A percentile compares a stretch with the other conserved stretches of the same genome.
Evolutionary conservation across 2,888 invertebrate genomes (phyloP).

Genomic region (Xylocampa areola): DNA sequence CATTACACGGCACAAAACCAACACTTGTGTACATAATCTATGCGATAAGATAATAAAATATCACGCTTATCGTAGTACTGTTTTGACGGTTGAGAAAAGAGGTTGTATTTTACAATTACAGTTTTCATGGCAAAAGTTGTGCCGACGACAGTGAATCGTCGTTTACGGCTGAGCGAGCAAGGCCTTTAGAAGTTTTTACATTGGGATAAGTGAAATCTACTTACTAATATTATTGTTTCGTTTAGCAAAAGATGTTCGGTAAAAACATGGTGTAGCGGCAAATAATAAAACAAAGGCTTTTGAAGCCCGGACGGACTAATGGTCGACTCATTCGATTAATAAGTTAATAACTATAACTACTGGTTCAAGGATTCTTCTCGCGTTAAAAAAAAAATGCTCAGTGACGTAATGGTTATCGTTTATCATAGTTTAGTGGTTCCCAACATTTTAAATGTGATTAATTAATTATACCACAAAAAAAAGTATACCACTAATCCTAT

Average conservation of each 20-base stretch:
- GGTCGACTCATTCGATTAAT: constrained; percentile 51
- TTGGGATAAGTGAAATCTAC: constrained; percentile 60
- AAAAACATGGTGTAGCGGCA: constrained; percentile 48
- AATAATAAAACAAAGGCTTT: constrained; percentile 48
- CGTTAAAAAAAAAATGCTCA: constrained; percentile 41
- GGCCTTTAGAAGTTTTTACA: constrained; percentile 59
- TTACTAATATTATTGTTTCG: constrained; percentile 56
- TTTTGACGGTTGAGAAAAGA: constrained; percentile 55
- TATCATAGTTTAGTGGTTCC: constrained; percentile 30
- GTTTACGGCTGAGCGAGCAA: constrained; percentile 59
- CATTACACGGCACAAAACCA: constrained; percentile 79
- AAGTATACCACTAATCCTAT: no score
- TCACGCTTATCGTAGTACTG: constrained; percentile 62
- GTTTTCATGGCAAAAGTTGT: constrained; percentile 58
- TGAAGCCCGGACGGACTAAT: constrained; percentile 50
- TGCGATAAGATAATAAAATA: constrained; percentile 82
- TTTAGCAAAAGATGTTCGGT: constrained; percentile 46
- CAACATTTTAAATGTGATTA: constrained; percentile 42
- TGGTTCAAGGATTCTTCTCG: constrained; percentile 58
- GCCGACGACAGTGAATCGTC: constrained; percentile 55
- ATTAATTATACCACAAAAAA: background rate
- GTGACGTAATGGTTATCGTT: constrained; percentile 43
- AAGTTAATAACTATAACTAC: no score
- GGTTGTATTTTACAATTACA: constrained; percentile 59
- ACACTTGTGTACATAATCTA: constrained; percentile 88